phyloP scores from a whole-genome alignment of 2,113 vertebrate species.

The Nerophis ophidion region DNA sequence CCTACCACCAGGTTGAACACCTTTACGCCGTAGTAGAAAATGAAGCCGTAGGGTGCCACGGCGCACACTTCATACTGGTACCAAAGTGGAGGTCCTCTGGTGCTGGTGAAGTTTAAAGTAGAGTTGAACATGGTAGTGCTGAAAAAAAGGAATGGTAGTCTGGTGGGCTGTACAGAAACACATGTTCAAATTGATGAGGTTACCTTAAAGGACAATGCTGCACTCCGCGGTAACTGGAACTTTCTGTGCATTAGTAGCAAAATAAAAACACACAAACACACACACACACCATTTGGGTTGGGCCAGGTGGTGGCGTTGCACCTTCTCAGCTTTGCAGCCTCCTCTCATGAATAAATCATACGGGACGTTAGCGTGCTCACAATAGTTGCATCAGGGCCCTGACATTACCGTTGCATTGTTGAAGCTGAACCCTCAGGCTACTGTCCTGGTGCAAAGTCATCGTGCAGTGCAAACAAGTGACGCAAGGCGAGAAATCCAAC shows the following conservation, averaged over 20 bases:
- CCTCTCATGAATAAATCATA: no score
- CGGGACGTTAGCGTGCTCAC: background rate
- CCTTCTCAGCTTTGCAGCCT: no score
- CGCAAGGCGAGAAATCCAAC: slow-evolving; percentile 68
- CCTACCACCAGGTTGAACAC: slow-evolving; percentile 66
- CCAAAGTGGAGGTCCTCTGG: slow-evolving; percentile 35
- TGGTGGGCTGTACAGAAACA: background rate
- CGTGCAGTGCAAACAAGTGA: slow-evolving; percentile 65
- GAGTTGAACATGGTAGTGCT: slow-evolving; percentile 36
- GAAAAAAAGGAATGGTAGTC: background rate
- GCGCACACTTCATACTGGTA: slow-evolving; percentile 55
- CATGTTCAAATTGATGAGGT: background rate
- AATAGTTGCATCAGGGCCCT: no score
- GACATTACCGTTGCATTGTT: background rate
- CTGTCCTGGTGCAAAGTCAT: slow-evolving; percentile 51
- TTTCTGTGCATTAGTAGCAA: background rate
- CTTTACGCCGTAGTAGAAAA: slow-evolving; percentile 68
- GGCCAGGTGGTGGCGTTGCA: slow-evolving; percentile 4
- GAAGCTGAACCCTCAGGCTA: slow-evolving; percentile 9
- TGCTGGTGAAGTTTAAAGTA: slow-evolving; percentile 29
- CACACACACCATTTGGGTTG: slow-evolving; percentile 1
- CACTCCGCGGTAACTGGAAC: background rate
- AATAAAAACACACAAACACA: slow-evolving; percentile 15
- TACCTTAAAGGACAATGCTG: slow-evolving; percentile 5
- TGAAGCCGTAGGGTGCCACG: slow-evolving; percentile 51